Evolutionary conservation across 2,888 invertebrate genomes (phyloP), one percentile per base, ranked within the genome.

Genomic region (Kryphioiulus occultus): DNA sequence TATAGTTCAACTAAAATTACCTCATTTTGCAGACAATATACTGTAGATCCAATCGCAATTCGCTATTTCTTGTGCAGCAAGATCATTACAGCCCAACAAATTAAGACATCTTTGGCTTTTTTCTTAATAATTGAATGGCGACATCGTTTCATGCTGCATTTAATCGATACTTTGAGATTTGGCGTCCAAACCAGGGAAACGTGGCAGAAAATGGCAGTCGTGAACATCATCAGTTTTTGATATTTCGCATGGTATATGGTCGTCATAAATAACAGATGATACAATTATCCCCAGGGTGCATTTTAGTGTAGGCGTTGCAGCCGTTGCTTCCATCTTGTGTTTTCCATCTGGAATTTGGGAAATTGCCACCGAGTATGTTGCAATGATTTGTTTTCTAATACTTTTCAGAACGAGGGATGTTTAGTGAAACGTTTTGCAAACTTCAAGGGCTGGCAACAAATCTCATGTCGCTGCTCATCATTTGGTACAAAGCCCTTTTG

Each of bases 401-500:
- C n/a, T 44, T 86, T 86, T 22, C 86, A 86, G 86, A 47, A 9
- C 22, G 44, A 32, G 53, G n/a, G 15, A 83, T 87, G 39, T 84
- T 87, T 30, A 87, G 83, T 53, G 85, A 87, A 26, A 85, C 84
- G 26, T 85, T 85, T n/a, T 87, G 87, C 85, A 87, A 87, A 35
- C 26, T 87, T 19, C 85, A 53, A 32, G 87, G 87, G 17, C 39
- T 87, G 22, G 87, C 85, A 26, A 35, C 85, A 42, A 87, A 59
- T 59, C 53, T 87, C 35, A 87, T 87, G 87, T 85, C 85, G 44
- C 22, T 87, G 53, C 59, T 87, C 19, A 85, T 87, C 85, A 84
- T 87, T 30, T 87, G 87, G 87, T 87, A 85, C 39, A 68, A 87
- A 84, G 87, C 87, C 17, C 53, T 87, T 35, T 32, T 87, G 32